These are phyloP conservation scores for Ips nitidus DNA, from an alignment of 1,140 invertebrate species.

Conservation along the genomic window DNA sequence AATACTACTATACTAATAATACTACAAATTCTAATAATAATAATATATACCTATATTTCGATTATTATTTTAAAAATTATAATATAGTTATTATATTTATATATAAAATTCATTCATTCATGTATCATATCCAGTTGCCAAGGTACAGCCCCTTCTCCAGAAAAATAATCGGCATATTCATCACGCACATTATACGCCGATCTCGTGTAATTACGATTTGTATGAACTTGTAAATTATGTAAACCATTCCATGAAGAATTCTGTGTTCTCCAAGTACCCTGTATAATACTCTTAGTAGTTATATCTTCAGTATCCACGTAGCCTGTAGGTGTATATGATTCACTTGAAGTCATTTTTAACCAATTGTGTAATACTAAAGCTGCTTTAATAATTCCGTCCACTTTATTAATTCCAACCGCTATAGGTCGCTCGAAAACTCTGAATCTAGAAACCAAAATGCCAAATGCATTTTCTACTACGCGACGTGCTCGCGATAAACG, in stretches of 20 bases:
- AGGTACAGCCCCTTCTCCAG: conserved; percentile 11
- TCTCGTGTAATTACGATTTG: conserved; percentile 25
- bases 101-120: conserved; percentile 1
- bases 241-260: conserved; percentile 17
- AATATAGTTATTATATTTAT: too few species aligned
- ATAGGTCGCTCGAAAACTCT: conserved; percentile 24
- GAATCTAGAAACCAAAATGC: conserved; percentile 26
- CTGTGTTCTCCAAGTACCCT: conserved; percentile 22
- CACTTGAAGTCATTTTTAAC: conserved; percentile 25
- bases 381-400: conserved; percentile 31
- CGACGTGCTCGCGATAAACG: conserved; percentile 24
- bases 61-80: too few species aligned
- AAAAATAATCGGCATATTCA: conserved; percentile 35
- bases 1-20: too few species aligned
- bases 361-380: conserved; percentile 24
- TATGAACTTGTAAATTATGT: conserved; percentile 16
- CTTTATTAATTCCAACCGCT: conserved; percentile 1
- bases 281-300: conserved; percentile 18
- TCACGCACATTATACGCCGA: conserved; percentile 24
- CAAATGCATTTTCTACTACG: conserved; percentile 35
- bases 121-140: conserved; percentile 32
- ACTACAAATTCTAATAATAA: too few species aligned
- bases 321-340: conserved; percentile 26
- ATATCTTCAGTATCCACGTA: conserved; percentile 30
- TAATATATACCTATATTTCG: too few species aligned